A percentile compares a stretch with the other conserved stretches of the same genome.
Conservation (phyloP, 2,797 vertebrate genomes). For the Silurus aristotelis region DNA sequence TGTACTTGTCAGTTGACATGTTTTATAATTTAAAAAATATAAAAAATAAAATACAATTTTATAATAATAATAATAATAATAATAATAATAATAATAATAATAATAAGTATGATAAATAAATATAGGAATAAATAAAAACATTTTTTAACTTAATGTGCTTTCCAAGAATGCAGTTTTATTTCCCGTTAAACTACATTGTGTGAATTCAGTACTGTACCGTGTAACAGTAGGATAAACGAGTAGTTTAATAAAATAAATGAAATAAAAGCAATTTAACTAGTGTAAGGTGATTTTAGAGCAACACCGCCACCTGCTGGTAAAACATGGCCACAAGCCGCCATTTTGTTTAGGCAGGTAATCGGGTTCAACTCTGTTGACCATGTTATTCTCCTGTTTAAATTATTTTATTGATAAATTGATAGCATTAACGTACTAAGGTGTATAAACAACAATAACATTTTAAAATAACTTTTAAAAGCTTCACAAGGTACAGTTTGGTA, state of each 20-base stretch:
- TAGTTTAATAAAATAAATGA: background rate
- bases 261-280: background rate
- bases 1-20: background rate
- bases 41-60: background rate
- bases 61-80: too few species aligned
- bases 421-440: background rate
- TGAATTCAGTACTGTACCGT: background rate
- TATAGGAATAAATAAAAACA: too few species aligned
- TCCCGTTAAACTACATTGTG: background rate
- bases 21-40: background rate
- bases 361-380: too few species aligned
- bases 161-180: background rate
- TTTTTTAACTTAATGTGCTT: background rate
- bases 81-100: too few species aligned
- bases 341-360: background rate
- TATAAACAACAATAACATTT: background rate
- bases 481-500: too few species aligned
- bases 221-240: background rate
- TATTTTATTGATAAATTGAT: background rate
- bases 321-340: background rate
- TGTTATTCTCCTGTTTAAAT: background rate
- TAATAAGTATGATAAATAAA: too few species aligned
- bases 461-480: background rate
- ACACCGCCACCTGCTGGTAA: conserved; percentile 15
- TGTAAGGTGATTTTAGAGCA: background rate